phyloP scores from a whole-genome alignment of 2,113 vertebrate species.

The Alosa alosa region DNA sequence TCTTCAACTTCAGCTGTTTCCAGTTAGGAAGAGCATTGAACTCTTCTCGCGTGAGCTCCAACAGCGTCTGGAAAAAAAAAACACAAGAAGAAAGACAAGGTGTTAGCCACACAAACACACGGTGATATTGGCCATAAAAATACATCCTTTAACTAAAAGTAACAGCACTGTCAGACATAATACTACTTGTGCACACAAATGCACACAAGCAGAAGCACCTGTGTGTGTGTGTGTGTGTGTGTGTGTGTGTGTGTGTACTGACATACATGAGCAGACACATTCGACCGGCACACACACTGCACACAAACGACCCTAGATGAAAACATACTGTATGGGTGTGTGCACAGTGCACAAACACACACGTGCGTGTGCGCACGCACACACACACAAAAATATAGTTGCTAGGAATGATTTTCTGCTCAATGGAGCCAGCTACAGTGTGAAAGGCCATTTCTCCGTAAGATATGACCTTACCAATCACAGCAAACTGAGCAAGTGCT shows the following conservation, averaged over 20 bases:
- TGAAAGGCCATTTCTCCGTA: background rate
- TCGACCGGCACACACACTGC: background rate
- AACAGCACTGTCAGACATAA: too few species aligned
- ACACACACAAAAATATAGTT: background rate
- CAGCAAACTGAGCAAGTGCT: background rate
- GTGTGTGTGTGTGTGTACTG: too few species aligned
- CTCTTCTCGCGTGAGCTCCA: conserved; percentile 73
- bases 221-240: too few species aligned
- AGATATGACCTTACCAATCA: background rate
- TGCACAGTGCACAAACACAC: background rate
- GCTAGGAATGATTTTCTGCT: background rate
- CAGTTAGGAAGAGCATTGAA: conserved; percentile 75
- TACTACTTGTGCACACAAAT: too few species aligned
- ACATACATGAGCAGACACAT: too few species aligned
- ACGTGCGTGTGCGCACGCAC: background rate
- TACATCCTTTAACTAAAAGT: too few species aligned
- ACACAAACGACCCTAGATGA: background rate
- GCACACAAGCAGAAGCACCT: too few species aligned
- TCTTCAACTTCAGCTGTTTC: conserved; percentile 79
- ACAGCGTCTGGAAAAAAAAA: conserved; percentile 60
- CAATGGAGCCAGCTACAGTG: background rate
- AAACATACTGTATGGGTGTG: too few species aligned
- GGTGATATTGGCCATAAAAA: too few species aligned
- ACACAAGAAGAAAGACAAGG: background rate
- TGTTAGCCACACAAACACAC: background rate